Base-by-base conservation (phyloP, 2,797 vertebrate genomes). In the Pipistrellus nathusii region DNA sequence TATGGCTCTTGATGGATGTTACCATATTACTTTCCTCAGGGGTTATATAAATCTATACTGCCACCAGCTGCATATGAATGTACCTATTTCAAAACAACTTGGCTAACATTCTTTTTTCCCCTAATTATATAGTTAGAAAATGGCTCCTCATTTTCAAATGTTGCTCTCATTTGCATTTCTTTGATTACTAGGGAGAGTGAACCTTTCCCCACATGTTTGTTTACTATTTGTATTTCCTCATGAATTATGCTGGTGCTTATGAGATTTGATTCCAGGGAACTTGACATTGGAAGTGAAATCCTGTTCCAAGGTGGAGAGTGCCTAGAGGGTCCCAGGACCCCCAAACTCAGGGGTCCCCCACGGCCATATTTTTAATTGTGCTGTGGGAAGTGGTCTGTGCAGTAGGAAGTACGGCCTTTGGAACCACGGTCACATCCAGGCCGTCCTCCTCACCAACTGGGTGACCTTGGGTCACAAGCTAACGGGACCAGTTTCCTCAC, bases 101-200 rank as follows among this genome's bases (percentile, higher is more conserved):
- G 12, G 30, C 88, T 77, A 87, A 85, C 48, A 9, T 90, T 66
- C 44, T 81, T 18, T 68, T 75, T 73, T 6, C 85, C 85, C 91
- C 93, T 95, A 95, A 95, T 97, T 96, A 96, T 71, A 82, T 90
- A 94, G 89, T 68, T 91, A 94, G 97, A 93, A 96, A 96, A 95
- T 95, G 89, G 68, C 72, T 96, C 68, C 69, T 94, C 57, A 14
- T 30, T 62, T 30, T 62, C 59, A 62, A 11, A 2, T 90, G 88
- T 90, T 75, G 80, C n/a, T 91, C 77, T 95, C n/a, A 97, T 97
- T 96, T 97, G 84, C 96, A 94, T 95, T 66, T 94, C 93, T 77
- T 90, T 96, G 96, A 97, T 97, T 96, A 94, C 91, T 30, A 90
- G 48, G 71, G 93, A 92, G 86, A 80, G 46, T 18, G 46, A 96